These are phyloP conservation scores for Brachynemurus nebulosus DNA, from an alignment of 2,888 invertebrate species.

Conservation along the genomic window DNA sequence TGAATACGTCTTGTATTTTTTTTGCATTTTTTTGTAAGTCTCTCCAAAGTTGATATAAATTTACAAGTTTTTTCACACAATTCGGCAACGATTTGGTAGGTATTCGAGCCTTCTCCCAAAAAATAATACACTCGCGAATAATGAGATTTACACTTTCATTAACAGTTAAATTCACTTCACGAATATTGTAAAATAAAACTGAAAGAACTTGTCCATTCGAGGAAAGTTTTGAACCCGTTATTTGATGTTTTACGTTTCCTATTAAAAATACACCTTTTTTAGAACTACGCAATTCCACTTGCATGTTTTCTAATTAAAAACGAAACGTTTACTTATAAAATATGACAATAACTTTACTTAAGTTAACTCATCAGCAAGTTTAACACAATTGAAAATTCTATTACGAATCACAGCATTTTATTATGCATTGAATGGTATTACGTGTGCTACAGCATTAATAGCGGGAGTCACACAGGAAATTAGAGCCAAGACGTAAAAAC, in stretches of 20 bases:
- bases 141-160: background rate
- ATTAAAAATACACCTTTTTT: background rate
- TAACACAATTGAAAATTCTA: too few relatives aligned
- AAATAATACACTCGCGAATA: background rate
- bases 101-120: conserved; percentile 1
- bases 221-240: background rate
- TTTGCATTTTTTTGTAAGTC: too few relatives aligned
- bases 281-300: background rate
- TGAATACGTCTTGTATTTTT: too few relatives aligned
- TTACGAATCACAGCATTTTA: too few relatives aligned
- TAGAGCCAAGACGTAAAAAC: too few relatives aligned
- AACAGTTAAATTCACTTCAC: background rate
- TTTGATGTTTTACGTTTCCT: background rate
- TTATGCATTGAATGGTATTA: too few relatives aligned
- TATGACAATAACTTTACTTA: too few relatives aligned
- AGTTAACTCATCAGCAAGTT: too few relatives aligned
- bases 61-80: background rate
- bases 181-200: background rate
- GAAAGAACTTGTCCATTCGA: background rate
- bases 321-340: too few relatives aligned
- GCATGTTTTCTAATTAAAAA: too few relatives aligned
- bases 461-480: too few relatives aligned
- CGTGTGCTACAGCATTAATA: too few relatives aligned
- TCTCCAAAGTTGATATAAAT: background rate
- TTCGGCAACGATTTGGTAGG: background rate